A percentile compares a stretch with the other conserved stretches of the same genome.
phyloP scores from a whole-genome alignment of 2,888 invertebrate species.

The Dryococelus australis region DNA sequence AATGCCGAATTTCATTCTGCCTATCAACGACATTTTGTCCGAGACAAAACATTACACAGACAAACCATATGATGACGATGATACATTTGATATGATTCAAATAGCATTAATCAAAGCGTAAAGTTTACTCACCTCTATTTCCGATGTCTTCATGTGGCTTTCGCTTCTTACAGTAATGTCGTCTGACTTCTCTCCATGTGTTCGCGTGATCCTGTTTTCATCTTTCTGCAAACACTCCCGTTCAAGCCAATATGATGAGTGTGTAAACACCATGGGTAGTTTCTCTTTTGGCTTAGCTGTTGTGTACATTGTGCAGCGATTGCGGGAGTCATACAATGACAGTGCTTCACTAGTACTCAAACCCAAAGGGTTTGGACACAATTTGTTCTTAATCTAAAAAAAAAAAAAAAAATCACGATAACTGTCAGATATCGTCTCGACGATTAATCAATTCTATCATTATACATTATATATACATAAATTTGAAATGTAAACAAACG shows the following conservation, averaged over 20 bases:
- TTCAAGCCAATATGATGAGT: slow-evolving; percentile 68
- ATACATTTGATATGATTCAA: not conserved
- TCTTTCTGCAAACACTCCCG: slow-evolving; percentile 52
- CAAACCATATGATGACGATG: not conserved
- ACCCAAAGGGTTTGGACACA: slow-evolving; percentile 69
- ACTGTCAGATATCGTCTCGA: no score
- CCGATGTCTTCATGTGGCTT: not conserved
- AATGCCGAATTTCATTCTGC: no score
- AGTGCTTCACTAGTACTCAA: slow-evolving; percentile 72
- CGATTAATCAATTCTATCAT: no score
- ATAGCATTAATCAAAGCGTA: not conserved
- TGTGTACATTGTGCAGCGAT: slow-evolving; percentile 68
- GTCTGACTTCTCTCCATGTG: not conserved
- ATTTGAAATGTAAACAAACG: no score
- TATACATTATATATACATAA: no score
- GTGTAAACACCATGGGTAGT: slow-evolving; percentile 65
- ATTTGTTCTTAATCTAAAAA: not conserved
- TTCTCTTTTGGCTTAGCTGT: slow-evolving; percentile 62
- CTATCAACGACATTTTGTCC: no score
- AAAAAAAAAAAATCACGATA: not conserved
- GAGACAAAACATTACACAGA: no score
- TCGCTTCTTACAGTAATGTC: not conserved
- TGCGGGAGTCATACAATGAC: slow-evolving; percentile 78
- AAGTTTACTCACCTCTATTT: not conserved
- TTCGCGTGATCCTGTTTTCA: not conserved